phyloP scores from a whole-genome alignment of 2,888 invertebrate species.

The Operophtera brumata region DNA sequence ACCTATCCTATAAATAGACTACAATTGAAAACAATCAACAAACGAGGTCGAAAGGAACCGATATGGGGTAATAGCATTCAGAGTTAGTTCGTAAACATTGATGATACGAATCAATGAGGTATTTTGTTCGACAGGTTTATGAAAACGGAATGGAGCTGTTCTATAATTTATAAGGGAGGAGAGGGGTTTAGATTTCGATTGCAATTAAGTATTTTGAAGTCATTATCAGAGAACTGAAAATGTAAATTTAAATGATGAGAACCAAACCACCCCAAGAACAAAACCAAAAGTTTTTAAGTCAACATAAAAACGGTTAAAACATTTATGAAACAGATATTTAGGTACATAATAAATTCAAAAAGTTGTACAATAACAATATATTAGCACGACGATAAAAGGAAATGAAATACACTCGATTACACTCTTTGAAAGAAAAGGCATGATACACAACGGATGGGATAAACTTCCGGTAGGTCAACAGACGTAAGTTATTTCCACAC shows the following conservation, averaged over 20 bases:
- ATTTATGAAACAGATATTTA: too few relatives aligned
- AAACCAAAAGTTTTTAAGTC: too few relatives aligned
- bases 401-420: neutral
- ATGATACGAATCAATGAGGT: constrained; percentile 18
- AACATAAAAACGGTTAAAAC: too few relatives aligned
- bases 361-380: neutral
- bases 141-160: constrained; percentile 18
- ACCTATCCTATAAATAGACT: constrained; percentile 6
- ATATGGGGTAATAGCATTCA: constrained; percentile 29
- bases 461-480: neutral
- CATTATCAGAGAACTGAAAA: neutral
- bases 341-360: neutral
- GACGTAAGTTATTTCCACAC: neutral
- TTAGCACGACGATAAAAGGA: neutral
- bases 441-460: neutral
- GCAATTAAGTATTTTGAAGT: constrained; percentile 3
- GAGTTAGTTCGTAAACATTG: constrained; percentile 20
- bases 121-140: constrained; percentile 17
- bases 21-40: constrained; percentile 10
- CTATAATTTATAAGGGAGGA: constrained; percentile 10
- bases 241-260: neutral
- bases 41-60: constrained; percentile 15
- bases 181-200: neutral
- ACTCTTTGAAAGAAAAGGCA: neutral
- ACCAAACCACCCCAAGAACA: too few relatives aligned